These are phyloP conservation scores for Erannis defoliaria DNA, from an alignment of 2,888 invertebrate species.

Conservation along the genomic window DNA sequence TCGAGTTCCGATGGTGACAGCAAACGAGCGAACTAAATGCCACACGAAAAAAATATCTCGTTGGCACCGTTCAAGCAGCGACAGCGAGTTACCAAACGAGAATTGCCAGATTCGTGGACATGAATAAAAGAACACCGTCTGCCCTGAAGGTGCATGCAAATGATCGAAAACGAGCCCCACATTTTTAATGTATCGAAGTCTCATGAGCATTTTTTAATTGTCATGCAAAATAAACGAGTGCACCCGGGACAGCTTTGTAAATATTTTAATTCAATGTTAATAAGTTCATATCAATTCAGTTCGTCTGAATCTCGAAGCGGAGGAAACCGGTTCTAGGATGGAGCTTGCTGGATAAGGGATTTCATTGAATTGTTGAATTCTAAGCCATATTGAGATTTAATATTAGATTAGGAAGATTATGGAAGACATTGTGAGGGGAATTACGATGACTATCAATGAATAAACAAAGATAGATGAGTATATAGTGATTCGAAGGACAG, in stretches of 20 bases:
- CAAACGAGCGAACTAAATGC: conserved; percentile 56
- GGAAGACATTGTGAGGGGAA: conserved; percentile 42
- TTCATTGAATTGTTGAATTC: conserved; percentile 65
- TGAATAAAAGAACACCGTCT: conserved; percentile 73
- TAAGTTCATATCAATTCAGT: conserved; percentile 70
- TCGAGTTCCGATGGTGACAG: conserved; percentile 54
- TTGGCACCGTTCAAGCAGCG: conserved; percentile 67
- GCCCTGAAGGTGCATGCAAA: conserved; percentile 71
- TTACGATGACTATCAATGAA: conserved; percentile 38
- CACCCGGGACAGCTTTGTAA: conserved; percentile 68
- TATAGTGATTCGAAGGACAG: conserved; percentile 41
- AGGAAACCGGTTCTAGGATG: conserved; percentile 61
- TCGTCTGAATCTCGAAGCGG: conserved; percentile 46
- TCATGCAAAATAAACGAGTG: conserved; percentile 76
- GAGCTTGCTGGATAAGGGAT: conserved; percentile 50
- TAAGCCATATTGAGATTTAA: conserved; percentile 59
- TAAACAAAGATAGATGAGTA: conserved; percentile 36
- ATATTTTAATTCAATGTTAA: conserved; percentile 80
- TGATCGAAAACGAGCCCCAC: conserved; percentile 64
- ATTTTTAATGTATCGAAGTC: conserved; percentile 58
- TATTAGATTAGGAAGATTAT: conserved; percentile 56
- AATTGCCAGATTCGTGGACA: conserved; percentile 74
- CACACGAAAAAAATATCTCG: conserved; percentile 64
- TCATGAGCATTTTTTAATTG: conserved; percentile 71
- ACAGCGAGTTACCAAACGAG: conserved; percentile 69